A percentile compares a stretch with the other conserved stretches of the same genome.
Conservation (phyloP, 2,888 invertebrate genomes). For the Synergus itoensis region DNA sequence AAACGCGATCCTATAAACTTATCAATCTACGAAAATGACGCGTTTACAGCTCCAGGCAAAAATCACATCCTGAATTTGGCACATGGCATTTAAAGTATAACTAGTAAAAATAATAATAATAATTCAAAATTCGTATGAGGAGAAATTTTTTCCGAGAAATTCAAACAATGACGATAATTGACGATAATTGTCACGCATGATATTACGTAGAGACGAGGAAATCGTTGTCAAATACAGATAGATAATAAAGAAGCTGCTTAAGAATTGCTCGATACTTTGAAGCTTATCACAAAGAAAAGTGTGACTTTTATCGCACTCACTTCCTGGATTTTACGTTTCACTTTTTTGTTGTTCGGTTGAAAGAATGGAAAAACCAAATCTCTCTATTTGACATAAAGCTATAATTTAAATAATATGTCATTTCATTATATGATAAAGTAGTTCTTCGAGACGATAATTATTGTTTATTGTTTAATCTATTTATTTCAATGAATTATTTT, state of each 20-base stretch:
- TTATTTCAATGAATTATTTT: not conserved
- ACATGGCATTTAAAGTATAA: not conserved
- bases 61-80: not conserved
- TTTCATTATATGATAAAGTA: not conserved
- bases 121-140: not conserved
- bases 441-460: not conserved
- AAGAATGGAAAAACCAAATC: not conserved
- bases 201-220: not conserved
- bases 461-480: not conserved
- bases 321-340: conserved; percentile 1
- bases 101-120: not conserved
- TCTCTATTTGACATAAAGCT: not conserved
- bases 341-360: not conserved
- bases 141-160: not conserved
- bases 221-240: conserved; percentile 24
- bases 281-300: conserved; percentile 30
- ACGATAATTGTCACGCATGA: not conserved
- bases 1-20: not conserved
- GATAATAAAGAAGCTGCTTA: conserved; percentile 29
- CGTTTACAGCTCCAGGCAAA: not conserved
- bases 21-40: not conserved
- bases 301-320: conserved; percentile 14
- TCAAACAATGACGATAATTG: not conserved
- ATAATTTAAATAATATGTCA: not conserved
- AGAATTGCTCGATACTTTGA: not conserved